Percentiles rank a stretch among this genome's conserved stretches.
These are phyloP conservation scores for Ophion ventricosus DNA, from an alignment of 2,888 invertebrate genomes.

Conservation along the genomic window DNA sequence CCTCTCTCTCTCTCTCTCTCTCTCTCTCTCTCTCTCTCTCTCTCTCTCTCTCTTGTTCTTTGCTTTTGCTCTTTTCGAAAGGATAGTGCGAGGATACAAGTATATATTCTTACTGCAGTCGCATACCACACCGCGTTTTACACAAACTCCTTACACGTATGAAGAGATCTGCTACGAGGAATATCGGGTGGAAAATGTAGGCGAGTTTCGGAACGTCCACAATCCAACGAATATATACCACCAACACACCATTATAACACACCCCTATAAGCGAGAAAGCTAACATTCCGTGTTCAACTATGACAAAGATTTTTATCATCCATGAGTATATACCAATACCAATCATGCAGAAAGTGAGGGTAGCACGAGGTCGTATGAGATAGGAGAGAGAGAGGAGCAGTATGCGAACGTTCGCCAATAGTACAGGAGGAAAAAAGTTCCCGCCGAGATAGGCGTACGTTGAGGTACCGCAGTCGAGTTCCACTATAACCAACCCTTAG, in stretches of 20 bases:
- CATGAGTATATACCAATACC: constrained; percentile 54
- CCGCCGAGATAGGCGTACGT: constrained; percentile 45
- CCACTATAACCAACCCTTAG: constrained; percentile 45
- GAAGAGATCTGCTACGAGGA: constrained; percentile 46
- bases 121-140: constrained; percentile 31
- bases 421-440: constrained; percentile 41
- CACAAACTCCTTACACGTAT: constrained; percentile 49
- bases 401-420: constrained; percentile 48
- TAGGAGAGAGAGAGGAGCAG: constrained; percentile 16
- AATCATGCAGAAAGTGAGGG: constrained; percentile 50
- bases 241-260: constrained; percentile 62
- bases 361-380: background rate
- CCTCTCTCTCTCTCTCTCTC: constrained; percentile 49
- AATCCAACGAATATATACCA: constrained; percentile 49
- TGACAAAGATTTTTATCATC: constrained; percentile 61
- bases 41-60: constrained; percentile 37
- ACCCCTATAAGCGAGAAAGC: constrained; percentile 41
- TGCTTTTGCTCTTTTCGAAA: constrained; percentile 50
- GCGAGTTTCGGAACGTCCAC: constrained; percentile 52
- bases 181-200: constrained; percentile 40
- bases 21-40: constrained; percentile 67
- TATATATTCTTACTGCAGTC: constrained; percentile 59
- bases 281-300: constrained; percentile 48
- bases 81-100: constrained; percentile 38
- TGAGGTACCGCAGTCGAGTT: constrained; percentile 44